Evolutionary conservation across 2,888 invertebrate species (phyloP).

Genomic region (Diadromus collaris): DNA sequence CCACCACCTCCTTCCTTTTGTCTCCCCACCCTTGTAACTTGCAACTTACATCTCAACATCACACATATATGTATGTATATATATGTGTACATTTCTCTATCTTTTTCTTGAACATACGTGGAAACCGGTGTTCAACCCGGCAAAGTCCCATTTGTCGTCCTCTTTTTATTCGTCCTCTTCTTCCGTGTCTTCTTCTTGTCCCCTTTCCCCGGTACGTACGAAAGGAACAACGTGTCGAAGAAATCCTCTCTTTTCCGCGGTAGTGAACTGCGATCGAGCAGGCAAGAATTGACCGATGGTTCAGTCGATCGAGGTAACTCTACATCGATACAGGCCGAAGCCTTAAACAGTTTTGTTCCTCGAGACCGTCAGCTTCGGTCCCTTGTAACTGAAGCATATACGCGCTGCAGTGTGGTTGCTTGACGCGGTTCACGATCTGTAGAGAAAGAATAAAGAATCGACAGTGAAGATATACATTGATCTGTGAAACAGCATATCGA

Average conservation of each 20-base stretch:
- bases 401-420: slow-evolving; percentile 5
- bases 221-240: slow-evolving; percentile 57
- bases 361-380: slow-evolving; percentile 10
- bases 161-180: slow-evolving; percentile 23
- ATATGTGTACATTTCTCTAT: slow-evolving; percentile 12
- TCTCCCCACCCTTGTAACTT: neutral
- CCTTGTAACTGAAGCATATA: slow-evolving; percentile 6
- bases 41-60: neutral
- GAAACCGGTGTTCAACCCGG: slow-evolving; percentile 17
- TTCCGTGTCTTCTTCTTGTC: slow-evolving; percentile 52
- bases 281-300: slow-evolving; percentile 36
- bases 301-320: slow-evolving; percentile 51
- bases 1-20: neutral
- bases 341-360: slow-evolving; percentile 12
- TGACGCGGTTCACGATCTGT: neutral
- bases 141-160: neutral
- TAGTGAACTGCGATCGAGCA: slow-evolving; percentile 13
- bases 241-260: slow-evolving; percentile 43
- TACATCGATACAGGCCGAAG: slow-evolving; percentile 25
- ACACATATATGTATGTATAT: neutral
- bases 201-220: slow-evolving; percentile 56
- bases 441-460: neutral
- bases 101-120: slow-evolving; percentile 5
- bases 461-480: slow-evolving; percentile 32
- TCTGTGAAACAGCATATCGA: slow-evolving; percentile 11